phyloP scores from a whole-genome alignment of 2,888 invertebrate species.

The Ennomos fuscantarius region DNA sequence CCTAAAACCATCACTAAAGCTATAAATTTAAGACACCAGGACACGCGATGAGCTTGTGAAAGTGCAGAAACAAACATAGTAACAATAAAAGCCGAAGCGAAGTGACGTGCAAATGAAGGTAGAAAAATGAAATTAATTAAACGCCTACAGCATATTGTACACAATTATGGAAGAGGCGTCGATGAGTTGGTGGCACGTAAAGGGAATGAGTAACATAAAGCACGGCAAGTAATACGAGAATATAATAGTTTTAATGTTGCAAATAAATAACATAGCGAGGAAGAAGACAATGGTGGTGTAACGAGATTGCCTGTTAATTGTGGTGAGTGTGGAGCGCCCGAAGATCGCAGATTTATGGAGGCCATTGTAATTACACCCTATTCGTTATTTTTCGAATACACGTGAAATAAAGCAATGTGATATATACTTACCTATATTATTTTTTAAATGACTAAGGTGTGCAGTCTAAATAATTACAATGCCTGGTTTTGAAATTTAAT shows the following conservation, averaged over 20 bases:
- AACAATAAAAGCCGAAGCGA: conserved; percentile 53
- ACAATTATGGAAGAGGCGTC: conserved; percentile 68
- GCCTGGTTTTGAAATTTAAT: too few species aligned
- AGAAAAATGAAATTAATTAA: conserved; percentile 73
- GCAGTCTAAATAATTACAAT: too few species aligned
- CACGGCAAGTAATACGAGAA: conserved; percentile 65
- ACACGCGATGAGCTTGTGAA: conserved; percentile 67
- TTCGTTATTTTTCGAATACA: conserved; percentile 61
- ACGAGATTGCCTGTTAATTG: conserved; percentile 80
- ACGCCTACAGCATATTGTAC: conserved; percentile 62
- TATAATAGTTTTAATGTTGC: conserved; percentile 79
- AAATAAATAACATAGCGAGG: conserved; percentile 76
- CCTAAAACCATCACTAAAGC: conserved; percentile 70
- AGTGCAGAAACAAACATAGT: conserved; percentile 60
- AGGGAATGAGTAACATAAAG: conserved; percentile 68
- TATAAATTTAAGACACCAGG: conserved; percentile 67
- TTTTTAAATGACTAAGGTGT: too few species aligned
- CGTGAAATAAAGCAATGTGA: conserved; percentile 37
- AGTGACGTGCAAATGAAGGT: conserved; percentile 67
- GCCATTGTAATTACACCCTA: conserved; percentile 73
- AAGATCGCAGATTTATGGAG: conserved; percentile 70
- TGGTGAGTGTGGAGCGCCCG: conserved; percentile 69
- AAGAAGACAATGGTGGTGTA: conserved; percentile 79
- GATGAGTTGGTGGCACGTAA: conserved; percentile 72
- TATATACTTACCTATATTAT: too few species aligned